Evolutionary conservation across 2,113 vertebrate species (phyloP).

Genomic region (Carettochelys insculpta): DNA sequence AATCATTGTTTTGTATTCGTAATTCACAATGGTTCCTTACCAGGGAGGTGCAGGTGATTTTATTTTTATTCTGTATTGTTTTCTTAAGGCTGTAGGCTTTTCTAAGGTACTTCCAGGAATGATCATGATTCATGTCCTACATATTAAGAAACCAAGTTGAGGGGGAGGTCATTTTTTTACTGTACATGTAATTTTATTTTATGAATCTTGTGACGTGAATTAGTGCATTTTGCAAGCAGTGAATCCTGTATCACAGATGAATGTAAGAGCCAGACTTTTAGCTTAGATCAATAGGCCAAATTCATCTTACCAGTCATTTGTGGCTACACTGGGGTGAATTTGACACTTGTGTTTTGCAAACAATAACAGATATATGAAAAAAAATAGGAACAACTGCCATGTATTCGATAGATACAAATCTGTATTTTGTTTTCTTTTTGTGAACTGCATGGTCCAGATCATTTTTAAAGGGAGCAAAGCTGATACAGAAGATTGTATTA

Average conservation of each 20-base stretch:
- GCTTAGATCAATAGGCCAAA: conserved; percentile 27
- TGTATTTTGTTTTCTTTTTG: background rate
- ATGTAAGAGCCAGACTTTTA: background rate
- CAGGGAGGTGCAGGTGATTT: background rate
- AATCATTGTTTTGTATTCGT: conserved; percentile 32
- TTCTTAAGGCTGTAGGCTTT: background rate
- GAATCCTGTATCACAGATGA: background rate
- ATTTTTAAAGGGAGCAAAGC: background rate
- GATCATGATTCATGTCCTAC: background rate
- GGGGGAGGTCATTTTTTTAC: background rate
- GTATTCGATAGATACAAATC: conserved; percentile 4
- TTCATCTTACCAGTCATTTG: background rate
- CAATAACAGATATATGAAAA: conserved; percentile 13
- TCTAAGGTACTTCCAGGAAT: background rate
- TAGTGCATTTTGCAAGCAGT: background rate
- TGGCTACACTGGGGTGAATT: conserved; percentile 9
- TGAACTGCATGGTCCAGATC: background rate
- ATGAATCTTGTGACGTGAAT: background rate
- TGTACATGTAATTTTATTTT: background rate
- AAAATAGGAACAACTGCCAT: conserved; percentile 4
- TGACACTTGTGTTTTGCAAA: background rate
- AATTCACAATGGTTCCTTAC: conserved; percentile 28
- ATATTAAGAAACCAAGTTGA: background rate
- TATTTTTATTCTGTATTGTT: background rate
- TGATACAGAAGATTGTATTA: background rate